Evolutionary conservation across 2,888 invertebrate species (phyloP).

Genomic region (Augochlorella aurata): DNA sequence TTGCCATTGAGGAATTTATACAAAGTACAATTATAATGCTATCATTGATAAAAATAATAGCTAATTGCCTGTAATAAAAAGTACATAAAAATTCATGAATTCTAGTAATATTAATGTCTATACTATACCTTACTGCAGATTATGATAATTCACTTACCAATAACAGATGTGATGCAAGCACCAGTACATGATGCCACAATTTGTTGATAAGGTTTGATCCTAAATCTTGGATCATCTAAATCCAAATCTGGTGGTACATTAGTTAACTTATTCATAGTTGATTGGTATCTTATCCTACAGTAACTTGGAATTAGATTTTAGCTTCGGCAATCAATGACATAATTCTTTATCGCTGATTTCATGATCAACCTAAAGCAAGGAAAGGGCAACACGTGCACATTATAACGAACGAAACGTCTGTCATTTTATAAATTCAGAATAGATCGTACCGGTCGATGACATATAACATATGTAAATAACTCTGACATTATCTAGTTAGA

Average conservation of each 20-base stretch:
- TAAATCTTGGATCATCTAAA: slow-evolving; percentile 88
- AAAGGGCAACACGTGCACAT: neutral
- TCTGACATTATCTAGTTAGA: neutral
- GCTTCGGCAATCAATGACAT: slow-evolving; percentile 3
- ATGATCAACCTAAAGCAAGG: slow-evolving; percentile 1
- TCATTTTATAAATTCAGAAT: slow-evolving; percentile 2
- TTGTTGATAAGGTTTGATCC: slow-evolving; percentile 91
- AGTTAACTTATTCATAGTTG: slow-evolving; percentile 53
- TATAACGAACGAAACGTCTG: neutral
- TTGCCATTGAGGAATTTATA: neutral
- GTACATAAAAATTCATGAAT: neutral
- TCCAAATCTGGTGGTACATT: slow-evolving; percentile 70
- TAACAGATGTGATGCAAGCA: slow-evolving; percentile 93
- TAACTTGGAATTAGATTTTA: slow-evolving; percentile 2
- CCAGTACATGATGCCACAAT: slow-evolving; percentile 94
- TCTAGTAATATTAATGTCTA: neutral
- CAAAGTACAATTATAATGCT: neutral
- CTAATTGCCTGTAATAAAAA: neutral
- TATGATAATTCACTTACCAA: slow-evolving; percentile 85
- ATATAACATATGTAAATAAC: neutral
- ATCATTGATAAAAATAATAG: neutral
- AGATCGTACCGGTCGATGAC: neutral
- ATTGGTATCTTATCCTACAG: neutral
- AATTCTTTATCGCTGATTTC: slow-evolving; percentile 15
- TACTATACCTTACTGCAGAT: neutral